Percentiles rank a stretch among this genome's conserved stretches.
Conservation (phyloP, 1,140 invertebrate genomes). For the Brachionus asplanchnoidis region DNA sequence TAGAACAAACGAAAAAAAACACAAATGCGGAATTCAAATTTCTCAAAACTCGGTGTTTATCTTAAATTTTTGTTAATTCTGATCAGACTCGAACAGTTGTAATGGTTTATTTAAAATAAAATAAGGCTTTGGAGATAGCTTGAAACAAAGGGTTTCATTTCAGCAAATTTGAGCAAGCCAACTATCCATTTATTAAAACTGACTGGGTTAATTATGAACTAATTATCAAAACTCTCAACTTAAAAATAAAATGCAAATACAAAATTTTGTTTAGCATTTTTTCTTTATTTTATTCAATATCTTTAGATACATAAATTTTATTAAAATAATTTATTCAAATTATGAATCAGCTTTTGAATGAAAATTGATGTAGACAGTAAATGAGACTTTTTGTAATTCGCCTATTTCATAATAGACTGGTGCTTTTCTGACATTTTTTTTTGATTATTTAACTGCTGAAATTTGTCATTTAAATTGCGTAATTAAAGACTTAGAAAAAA, state of each 20-base stretch:
- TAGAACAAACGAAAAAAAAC: background rate
- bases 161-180: background rate
- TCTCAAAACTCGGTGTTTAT: background rate
- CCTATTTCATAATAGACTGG: too few relatives aligned
- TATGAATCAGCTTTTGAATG: background rate
- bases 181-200: background rate
- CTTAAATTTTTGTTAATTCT: background rate
- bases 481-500: background rate
- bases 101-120: background rate
- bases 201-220: constrained; percentile 14
- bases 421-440: background rate
- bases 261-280: constrained; percentile 13
- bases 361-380: background rate
- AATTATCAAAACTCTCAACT: constrained; percentile 14
- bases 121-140: background rate
- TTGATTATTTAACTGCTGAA: background rate
- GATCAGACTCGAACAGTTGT: background rate
- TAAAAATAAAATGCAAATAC: background rate
- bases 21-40: background rate
- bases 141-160: background rate
- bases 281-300: background rate
- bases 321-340: constrained; percentile 17
- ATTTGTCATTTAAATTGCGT: background rate
- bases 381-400: background rate
- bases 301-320: background rate